Base-by-base conservation (phyloP, 2,113 vertebrate genomes). In the Hemichromis elongatus region DNA sequence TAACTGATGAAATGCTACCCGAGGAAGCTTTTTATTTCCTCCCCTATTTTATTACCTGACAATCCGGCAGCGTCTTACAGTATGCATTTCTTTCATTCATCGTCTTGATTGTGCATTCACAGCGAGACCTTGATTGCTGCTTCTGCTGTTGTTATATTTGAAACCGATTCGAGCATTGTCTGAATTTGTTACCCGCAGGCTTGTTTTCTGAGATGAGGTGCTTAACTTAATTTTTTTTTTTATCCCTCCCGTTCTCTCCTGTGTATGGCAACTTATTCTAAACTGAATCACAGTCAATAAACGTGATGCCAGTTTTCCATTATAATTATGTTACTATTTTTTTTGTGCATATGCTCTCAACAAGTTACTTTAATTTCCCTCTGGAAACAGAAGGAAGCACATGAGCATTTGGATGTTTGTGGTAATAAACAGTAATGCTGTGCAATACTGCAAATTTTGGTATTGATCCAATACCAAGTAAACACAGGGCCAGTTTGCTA, bases 1-100 rank as follows among this genome's bases (percentile, higher is more conserved):
- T 73, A 81, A 91, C 84, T 57, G 86, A 78, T 84, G 78, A 91
- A 88, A 84, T 13, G 78, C 77, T 82, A 83, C 88, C 85, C 26
- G 33, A 7, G 84, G 79, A 88, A 86, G 63, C 85, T 80, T 63
- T 90, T 90, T 80, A 54, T 75, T 53, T 28, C 7, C 52, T 24
- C 57, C 75, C 81, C 59, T 66, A 63, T 85, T 89, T 92, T 77
- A 88, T 87, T 81, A 90, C 77, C 81, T 86, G 78, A 80, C 79
- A 85, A 14, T 86, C 73, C 78, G 61, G 28, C 77, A 50, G 37
- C 77, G 28, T 82, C 80, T 88, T 56, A 68, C n/a, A 63, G 40
- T 80, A 33, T 77, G 52, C 82, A 28, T 85, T 86, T 73, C 61
- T 66, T 81, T 87, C 75, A 52, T 84, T 92, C 80, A 18, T 63